These are phyloP conservation scores for Parotia lawesii DNA, from an alignment of 2,113 vertebrate species.

Conservation along the genomic window DNA sequence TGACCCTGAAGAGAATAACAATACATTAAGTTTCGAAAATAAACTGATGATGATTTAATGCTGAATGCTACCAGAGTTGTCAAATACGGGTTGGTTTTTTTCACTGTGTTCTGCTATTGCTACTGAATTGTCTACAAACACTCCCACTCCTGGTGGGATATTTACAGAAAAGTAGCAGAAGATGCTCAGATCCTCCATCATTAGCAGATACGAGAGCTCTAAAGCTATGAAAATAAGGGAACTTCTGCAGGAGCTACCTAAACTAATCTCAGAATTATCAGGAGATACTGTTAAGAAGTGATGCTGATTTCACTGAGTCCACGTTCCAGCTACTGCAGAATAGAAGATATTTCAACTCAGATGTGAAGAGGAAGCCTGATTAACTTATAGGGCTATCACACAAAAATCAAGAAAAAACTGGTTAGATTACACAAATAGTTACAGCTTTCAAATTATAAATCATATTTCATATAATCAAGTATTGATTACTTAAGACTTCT, in stretches of 20 bases:
- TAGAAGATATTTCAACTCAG: neutral
- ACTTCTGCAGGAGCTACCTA: neutral
- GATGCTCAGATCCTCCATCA: neutral
- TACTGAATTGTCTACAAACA: neutral
- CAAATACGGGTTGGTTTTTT: neutral
- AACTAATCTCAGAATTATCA: neutral
- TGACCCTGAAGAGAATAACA: neutral
- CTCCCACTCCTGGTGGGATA: neutral
- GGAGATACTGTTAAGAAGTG: neutral
- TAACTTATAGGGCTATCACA: neutral
- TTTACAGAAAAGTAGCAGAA: neutral
- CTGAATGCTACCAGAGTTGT: neutral
- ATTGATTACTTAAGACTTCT: constrained; percentile 4
- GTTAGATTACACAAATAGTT: neutral
- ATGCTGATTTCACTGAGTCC: neutral
- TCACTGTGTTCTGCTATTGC: neutral
- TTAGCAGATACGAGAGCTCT: neutral
- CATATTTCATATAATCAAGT: neutral
- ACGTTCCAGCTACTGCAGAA: neutral
- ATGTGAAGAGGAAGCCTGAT: neutral
- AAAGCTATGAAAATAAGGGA: neutral
- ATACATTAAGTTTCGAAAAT: neutral
- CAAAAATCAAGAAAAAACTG: neutral
- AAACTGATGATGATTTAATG: neutral
- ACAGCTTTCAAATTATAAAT: neutral